Evolutionary conservation across 2,113 vertebrate species (phyloP), one percentile per base, ranked within the genome.

Genomic region (Pyrgilauda ruficollis): DNA sequence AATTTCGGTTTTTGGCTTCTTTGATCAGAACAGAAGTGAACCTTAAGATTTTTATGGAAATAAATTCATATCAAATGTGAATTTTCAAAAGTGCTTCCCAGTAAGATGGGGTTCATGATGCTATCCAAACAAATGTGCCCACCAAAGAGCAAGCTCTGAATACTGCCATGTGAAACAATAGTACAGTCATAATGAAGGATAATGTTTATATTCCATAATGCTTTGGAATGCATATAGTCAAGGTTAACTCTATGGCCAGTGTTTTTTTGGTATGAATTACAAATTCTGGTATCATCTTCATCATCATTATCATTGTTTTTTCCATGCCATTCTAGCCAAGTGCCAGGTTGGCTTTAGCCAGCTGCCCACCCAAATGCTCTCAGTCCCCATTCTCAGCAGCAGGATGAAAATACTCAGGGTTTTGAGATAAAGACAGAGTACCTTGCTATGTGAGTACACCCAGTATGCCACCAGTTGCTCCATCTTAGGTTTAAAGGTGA

Each of bases 1-100:
- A 49, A 35, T 92, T 53, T 74, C 81, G 64, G 17, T 41, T 93
- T 91, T 89, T 87, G 39, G 26, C 22, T 91, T 53, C 56, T 95
- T 90, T 80, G 31, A 63, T 63, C 31, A 83, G 49, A 84, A 85
- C 41, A 56, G 43, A 81, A 73, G 55, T 63, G 58, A 92, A 69
- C 30, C 41, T 92, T 63, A 78, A 90, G 61, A 66, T 68, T 56
- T 72, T 91, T 87, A 46, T 6, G 17, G 47, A 53, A 89, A 52
- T 27, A 30, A 4, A 10, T 62, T 69, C 53, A 10, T 30, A 50
- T 84, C 55, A 82, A 91, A 79, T 69, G 26, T 56, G 37, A 77
- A 41, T 70, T 78, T 89, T 84, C 33, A 27, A 24, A 87, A 87
- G 55, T 69, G 33, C 46, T 69, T 88, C 55, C 39, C 19, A 23